Evolutionary conservation across 2,113 vertebrate genomes (phyloP).

Genomic region (Podarcis muralis): DNA sequence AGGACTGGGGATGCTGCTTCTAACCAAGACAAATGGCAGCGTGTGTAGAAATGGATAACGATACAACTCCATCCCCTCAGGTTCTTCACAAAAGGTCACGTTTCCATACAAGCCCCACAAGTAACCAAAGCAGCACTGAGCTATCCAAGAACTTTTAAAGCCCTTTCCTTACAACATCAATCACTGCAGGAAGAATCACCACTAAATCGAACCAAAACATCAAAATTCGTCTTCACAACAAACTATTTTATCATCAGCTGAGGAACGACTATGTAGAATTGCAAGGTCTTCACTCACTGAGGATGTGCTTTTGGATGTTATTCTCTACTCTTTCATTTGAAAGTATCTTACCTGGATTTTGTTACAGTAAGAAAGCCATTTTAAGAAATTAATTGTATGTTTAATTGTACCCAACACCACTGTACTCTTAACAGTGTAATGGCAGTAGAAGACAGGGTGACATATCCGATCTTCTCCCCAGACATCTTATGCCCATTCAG

Average conservation of each 20-base stretch:
- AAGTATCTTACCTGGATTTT: slow-evolving; percentile 58
- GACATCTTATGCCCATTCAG: slow-evolving; percentile 12
- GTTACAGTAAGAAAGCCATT: slow-evolving; percentile 8
- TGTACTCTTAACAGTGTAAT: neutral
- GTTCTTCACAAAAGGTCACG: neutral
- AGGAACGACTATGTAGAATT: neutral
- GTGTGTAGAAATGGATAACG: neutral
- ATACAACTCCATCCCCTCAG: neutral
- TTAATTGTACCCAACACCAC: neutral
- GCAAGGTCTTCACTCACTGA: neutral
- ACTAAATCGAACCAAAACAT: neutral
- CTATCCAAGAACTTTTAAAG: neutral
- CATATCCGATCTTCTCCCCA: slow-evolving; percentile 8
- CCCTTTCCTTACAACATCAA: neutral
- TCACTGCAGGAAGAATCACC: neutral
- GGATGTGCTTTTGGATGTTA: neutral
- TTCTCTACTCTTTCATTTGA: slow-evolving; percentile 5
- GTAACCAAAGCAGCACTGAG: too few relatives aligned
- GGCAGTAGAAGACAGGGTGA: slow-evolving; percentile 27
- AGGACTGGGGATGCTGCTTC: neutral
- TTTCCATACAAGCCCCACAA: neutral
- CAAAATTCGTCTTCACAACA: neutral
- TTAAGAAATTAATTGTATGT: slow-evolving; percentile 15
- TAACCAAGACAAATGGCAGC: neutral
- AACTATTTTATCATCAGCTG: too few relatives aligned